Evolutionary conservation across 2,113 vertebrate species (phyloP).

Genomic region (Trichechus manatus): DNA sequence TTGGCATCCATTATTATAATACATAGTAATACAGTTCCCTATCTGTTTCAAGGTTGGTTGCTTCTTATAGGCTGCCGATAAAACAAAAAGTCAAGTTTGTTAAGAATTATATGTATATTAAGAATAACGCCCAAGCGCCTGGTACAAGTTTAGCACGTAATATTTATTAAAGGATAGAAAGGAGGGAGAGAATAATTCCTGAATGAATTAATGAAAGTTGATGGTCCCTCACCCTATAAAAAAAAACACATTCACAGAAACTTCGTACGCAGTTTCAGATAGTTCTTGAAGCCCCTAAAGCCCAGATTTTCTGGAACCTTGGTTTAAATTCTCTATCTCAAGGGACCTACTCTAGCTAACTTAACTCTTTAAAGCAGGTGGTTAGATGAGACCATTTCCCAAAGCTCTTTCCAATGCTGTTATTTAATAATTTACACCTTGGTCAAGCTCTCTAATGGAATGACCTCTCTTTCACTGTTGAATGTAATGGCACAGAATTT

Average conservation of each 20-base stretch:
- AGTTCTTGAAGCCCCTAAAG: background rate
- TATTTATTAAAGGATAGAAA: constrained; percentile 11
- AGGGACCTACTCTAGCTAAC: background rate
- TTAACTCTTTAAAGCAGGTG: background rate
- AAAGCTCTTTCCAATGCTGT: constrained; percentile 21
- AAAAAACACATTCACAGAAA: constrained; percentile 32
- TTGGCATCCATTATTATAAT: background rate
- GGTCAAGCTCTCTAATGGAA: background rate
- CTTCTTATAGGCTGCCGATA: background rate
- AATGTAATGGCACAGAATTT: background rate
- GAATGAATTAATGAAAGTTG: constrained; percentile 6
- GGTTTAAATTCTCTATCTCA: constrained; percentile 20
- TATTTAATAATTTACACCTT: constrained; percentile 8
- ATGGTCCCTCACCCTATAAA: background rate
- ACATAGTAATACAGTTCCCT: background rate
- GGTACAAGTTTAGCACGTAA: background rate
- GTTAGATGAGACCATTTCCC: constrained; percentile 41
- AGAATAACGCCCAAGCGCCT: background rate
- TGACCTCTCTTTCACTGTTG: constrained; percentile 31
- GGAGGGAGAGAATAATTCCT: background rate
- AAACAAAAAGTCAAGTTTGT: constrained; percentile 16
- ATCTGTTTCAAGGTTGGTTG: constrained; percentile 22
- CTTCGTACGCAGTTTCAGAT: background rate
- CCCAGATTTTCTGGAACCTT: background rate
- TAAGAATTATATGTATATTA: constrained; percentile 4